A percentile compares a stretch with the other conserved stretches of the same genome.
Conservation (phyloP, 2,113 vertebrate genomes). For the Percina caprodes region DNA sequence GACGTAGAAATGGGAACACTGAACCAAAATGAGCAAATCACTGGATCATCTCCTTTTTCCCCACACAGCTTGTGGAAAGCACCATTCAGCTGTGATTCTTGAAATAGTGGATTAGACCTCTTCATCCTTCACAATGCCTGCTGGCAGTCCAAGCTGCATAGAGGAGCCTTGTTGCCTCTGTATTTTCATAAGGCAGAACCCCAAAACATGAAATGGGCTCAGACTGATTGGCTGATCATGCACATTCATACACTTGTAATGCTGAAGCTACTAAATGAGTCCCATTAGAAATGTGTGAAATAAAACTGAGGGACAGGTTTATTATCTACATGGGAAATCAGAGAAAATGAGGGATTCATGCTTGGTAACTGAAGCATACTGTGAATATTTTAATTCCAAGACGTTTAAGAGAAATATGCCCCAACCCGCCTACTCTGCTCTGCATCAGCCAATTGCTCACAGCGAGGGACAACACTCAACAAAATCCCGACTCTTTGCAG, state of each 20-base stretch:
- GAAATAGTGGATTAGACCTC: slow-evolving; percentile 17
- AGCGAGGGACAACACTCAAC: no score
- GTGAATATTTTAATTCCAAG: not conserved
- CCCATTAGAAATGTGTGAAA: slow-evolving; percentile 28
- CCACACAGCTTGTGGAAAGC: not conserved
- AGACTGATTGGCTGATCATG: slow-evolving; percentile 23
- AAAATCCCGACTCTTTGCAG: no score
- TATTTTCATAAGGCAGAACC: not conserved
- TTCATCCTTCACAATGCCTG: slow-evolving; percentile 1
- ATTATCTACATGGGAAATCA: slow-evolving; percentile 27
- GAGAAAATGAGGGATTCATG: not conserved
- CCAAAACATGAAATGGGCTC: slow-evolving; percentile 26
- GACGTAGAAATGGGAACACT: slow-evolving; percentile 19
- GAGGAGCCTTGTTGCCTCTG: slow-evolving; percentile 3
- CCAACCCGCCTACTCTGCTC: no score
- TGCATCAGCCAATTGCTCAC: no score
- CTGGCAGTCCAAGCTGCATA: not conserved
- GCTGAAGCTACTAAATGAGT: slow-evolving; percentile 20
- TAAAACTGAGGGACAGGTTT: slow-evolving; percentile 31
- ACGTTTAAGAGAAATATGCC: not conserved
- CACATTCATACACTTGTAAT: slow-evolving; percentile 5
- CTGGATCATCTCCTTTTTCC: slow-evolving; percentile 20
- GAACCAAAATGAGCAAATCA: slow-evolving; percentile 46
- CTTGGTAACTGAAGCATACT: not conserved
- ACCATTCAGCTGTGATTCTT: not conserved